Conservation (phyloP, 2,113 vertebrate species). For the Steatornis caripensis region DNA sequence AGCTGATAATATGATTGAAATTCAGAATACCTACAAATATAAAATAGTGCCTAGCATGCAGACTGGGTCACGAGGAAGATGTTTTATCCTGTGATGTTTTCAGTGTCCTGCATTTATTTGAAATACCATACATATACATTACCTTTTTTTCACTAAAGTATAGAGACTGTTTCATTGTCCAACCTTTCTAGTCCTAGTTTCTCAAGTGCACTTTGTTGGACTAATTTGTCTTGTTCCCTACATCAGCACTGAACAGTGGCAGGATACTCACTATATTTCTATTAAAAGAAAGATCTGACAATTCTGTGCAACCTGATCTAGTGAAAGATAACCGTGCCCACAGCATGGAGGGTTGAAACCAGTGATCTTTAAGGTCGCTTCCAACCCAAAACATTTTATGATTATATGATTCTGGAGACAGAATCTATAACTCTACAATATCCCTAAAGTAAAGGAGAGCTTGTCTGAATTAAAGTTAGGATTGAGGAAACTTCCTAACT, state of each 20-base stretch:
- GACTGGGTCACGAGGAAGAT: background rate
- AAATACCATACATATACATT: background rate
- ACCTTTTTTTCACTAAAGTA: background rate
- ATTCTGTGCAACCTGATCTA: background rate
- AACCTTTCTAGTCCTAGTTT: background rate
- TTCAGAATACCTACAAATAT: slow-evolving; percentile 26
- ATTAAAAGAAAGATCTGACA: background rate
- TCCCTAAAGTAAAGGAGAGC: background rate
- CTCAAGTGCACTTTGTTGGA: background rate
- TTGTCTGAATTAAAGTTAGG: background rate
- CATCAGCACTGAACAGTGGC: background rate
- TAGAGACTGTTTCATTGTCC: background rate
- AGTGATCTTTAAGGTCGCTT: background rate
- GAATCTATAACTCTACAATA: background rate
- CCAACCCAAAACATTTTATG: background rate
- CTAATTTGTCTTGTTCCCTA: background rate
- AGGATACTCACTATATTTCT: background rate
- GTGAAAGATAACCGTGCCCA: background rate
- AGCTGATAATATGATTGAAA: slow-evolving; percentile 48
- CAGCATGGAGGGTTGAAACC: background rate
- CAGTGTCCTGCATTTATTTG: background rate
- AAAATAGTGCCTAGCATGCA: background rate
- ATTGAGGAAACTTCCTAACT: background rate
- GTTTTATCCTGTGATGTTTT: background rate
- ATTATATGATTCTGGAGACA: background rate